Conservation (phyloP, 2,797 vertebrate genomes). For the Gobionotothen gibberifrons region DNA sequence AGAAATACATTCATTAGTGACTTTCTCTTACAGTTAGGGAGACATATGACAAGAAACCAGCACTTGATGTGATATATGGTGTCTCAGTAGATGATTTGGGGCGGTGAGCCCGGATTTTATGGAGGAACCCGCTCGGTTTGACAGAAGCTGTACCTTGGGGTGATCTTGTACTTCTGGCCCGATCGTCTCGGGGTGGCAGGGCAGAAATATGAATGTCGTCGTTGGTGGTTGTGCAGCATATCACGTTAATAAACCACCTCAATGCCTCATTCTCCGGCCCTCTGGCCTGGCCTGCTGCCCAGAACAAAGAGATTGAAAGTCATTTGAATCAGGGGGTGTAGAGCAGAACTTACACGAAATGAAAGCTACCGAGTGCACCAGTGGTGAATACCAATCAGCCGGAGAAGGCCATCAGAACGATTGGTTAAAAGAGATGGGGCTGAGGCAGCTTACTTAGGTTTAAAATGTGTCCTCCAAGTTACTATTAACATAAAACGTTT, state of each 20-base stretch:
- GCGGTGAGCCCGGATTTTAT: slow-evolving; percentile 9
- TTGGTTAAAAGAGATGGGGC: slow-evolving; percentile 34
- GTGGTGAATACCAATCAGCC: slow-evolving; percentile 68
- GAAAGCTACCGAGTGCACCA: slow-evolving; percentile 50
- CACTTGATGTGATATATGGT: slow-evolving; percentile 22
- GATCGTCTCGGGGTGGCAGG: slow-evolving; percentile 46
- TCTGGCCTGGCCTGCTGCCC: slow-evolving; percentile 71
- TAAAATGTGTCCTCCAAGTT: background rate
- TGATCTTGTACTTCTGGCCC: slow-evolving; percentile 47
- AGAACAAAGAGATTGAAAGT: slow-evolving; percentile 80
- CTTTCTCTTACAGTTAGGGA: slow-evolving; percentile 16
- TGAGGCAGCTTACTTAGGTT: slow-evolving; percentile 22
- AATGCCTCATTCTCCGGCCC: slow-evolving; percentile 66
- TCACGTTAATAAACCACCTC: slow-evolving; percentile 73
- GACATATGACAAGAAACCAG: slow-evolving; percentile 21
- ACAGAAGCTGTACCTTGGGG: slow-evolving; percentile 47
- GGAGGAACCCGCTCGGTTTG: slow-evolving; percentile 36
- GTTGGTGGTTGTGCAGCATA: slow-evolving; percentile 57
- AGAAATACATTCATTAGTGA: slow-evolving; percentile 13
- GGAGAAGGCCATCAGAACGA: slow-evolving; percentile 26
- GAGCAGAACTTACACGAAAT: slow-evolving; percentile 71
- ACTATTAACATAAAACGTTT: background rate
- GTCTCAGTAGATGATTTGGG: slow-evolving; percentile 38
- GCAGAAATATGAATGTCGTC: slow-evolving; percentile 65
- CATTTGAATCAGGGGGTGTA: slow-evolving; percentile 69